Evolutionary conservation across 2,113 vertebrate genomes (phyloP), one percentile per base, ranked within the genome.

Genomic region (Seriola dumerili): DNA sequence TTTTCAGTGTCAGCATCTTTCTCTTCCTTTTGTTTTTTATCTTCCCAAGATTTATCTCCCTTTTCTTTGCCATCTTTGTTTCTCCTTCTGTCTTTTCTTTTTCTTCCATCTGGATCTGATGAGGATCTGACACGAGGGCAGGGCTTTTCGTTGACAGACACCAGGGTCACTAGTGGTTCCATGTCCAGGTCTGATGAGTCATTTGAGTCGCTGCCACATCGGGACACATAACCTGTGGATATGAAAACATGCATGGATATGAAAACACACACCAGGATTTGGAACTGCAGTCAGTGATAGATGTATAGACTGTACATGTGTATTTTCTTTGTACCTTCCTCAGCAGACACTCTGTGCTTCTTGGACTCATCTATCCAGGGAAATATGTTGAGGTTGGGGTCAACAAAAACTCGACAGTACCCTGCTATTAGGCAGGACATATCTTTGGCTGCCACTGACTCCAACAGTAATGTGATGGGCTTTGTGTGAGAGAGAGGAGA

Each of bases 391-490:
- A 88, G 54, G 17, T 91, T 93, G 5, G 96, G 95, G 89, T 98
- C 96, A 4, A 97, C 96, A 17, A 97, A 95, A 63, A 98, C 94
- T 62, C 95, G 95, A 85, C 97, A 99, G 90, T 99, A 99, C 3
- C 98, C 98, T 36, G 84, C 89, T 25, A 99, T 96, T 57, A 98
- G 94, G 87, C 98, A 99, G 82, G 96, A 95, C 50, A 99, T 94
- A 62, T 99, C 98, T 93, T 99, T 99, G 1, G 98, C 97, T 36
- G 96, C 96, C 74, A 94, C 95, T 19, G 96, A 96, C 87, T 99
- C 98, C 93, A 99, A 80, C 48, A 99, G 93, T 83, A 99, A 90
- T 1, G 97, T 97, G 55, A 99, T 96, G 86, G 98, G 91, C 98
- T 99, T 70, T 63, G 69, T n/a, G 66, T 19, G 50, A 34, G 63